Evolutionary conservation across 2,113 vertebrate genomes (phyloP), one percentile per base, ranked within the genome.

Genomic region (Paramisgurnus dabryanus): DNA sequence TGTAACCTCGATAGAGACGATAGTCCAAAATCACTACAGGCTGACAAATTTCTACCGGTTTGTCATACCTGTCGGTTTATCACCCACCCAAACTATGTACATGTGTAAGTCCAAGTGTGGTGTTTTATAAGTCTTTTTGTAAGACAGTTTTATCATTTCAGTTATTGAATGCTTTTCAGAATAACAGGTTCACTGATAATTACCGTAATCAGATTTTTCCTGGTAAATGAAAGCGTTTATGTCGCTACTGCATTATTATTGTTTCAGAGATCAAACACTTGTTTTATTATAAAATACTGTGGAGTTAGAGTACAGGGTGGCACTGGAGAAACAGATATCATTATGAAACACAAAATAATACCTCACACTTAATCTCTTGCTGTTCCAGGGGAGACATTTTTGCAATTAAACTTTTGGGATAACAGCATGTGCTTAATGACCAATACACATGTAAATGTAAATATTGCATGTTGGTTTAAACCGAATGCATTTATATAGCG

Each of bases 311-410:
- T 13, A 71, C 27, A 50, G 50, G 69, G 69, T 41, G 40, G 55
- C 15, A 41, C 40, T 45, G 7, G 40, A 40, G 55, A 73, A 73
- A 73, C 43, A 41, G n/a, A 61, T 73, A 43, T 73, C 55, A 60
- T 73, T 73, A 73, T 61, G 58, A 49, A 63, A 39, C 12, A 34
- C 18, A 75, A 18, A 75, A 75, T 63, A 63, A 75, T 63, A 58
- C 72, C 57, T 63, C 17, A 13, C 58, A 47, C 57, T 63, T 63
- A 75, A 75, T 10, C 58, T 18, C 58, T 13, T 41, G 45, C 47
- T 63, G 11, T 63, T 75, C 72, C 72, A 47, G 72, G 72, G 47
- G 43, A 22, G 43, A 41, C 63, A 27, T 49, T 50, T 8, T 12
- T 22, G 55, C 71, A 73, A 58, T 73, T 73, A 49, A 63, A 49